A percentile compares a stretch with the other conserved stretches of the same genome.
These are phyloP conservation scores for Cepaea hortensis DNA, from an alignment of 2,888 invertebrate species.

Conservation along the genomic window DNA sequence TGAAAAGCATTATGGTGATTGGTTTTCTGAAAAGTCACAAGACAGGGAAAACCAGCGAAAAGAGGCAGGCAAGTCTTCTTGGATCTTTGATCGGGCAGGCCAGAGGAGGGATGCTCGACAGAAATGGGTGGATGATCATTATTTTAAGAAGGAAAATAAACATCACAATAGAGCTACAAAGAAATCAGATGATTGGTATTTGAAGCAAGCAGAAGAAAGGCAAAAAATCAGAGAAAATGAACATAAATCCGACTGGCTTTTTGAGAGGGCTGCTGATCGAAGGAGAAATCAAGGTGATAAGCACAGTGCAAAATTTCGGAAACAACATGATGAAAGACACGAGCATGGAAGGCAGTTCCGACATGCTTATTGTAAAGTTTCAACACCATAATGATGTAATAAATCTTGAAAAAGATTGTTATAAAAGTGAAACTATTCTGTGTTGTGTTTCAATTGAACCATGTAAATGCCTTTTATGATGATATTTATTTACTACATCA, in stretches of 20 bases:
- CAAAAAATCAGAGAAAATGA: conserved; percentile 23
- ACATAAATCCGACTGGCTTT: conserved; percentile 40
- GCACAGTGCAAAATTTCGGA: background rate
- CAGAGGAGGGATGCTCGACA: background rate
- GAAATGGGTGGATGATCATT: background rate
- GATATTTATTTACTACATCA: background rate
- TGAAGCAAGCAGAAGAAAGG: conserved; percentile 29
- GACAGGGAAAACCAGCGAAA: conserved; percentile 33
- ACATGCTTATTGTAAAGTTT: conserved; percentile 11
- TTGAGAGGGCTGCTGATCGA: conserved; percentile 40
- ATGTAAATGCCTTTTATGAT: conserved; percentile 25
- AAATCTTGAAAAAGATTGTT: background rate
- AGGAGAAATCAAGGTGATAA: background rate
- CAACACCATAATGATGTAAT: conserved; percentile 1
- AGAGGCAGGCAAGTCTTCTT: conserved; percentile 32
- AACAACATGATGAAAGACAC: background rate
- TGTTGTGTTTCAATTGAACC: conserved; percentile 5
- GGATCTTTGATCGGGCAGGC: conserved; percentile 46
- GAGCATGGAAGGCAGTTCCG: conserved; percentile 23
- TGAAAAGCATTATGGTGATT: conserved; percentile 18
- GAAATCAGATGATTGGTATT: conserved; percentile 27
- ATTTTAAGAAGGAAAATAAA: background rate
- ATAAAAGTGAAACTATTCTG: background rate
- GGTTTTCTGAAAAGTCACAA: conserved; percentile 48
- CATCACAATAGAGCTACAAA: background rate